Conservation (phyloP, 2,797 vertebrate species). For the Chiloscyllium punctatum region DNA sequence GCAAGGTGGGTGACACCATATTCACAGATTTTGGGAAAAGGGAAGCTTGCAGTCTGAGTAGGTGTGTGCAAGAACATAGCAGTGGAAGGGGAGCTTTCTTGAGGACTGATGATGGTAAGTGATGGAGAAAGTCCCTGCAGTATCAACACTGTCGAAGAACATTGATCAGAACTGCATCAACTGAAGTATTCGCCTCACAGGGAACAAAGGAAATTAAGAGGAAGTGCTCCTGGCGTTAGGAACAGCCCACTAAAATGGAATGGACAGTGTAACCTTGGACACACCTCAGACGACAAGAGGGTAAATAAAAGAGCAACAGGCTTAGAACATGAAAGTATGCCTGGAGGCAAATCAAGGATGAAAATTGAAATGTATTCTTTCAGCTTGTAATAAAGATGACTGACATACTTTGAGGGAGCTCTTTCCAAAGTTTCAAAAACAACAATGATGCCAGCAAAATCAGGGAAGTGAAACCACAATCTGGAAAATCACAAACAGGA, state of each 20-base stretch:
- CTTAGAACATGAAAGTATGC: not conserved
- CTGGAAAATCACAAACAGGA: not conserved
- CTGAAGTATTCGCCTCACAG: not conserved
- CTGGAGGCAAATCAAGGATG: not conserved
- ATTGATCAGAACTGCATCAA: no score
- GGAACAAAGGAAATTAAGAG: not conserved
- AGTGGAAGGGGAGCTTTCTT: not conserved
- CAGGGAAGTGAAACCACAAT: not conserved
- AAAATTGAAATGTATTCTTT: not conserved
- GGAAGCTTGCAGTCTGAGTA: not conserved
- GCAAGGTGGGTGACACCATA: not conserved
- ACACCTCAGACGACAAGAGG: not conserved
- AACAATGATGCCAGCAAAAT: not conserved
- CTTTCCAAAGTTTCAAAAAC: not conserved
- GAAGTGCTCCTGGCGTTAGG: not conserved
- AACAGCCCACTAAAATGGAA: not conserved
- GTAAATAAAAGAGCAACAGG: not conserved
- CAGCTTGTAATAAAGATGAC: not conserved
- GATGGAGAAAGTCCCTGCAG: not conserved
- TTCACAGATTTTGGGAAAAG: not conserved
- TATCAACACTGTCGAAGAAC: not conserved
- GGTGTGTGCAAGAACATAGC: not conserved
- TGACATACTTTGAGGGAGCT: not conserved
- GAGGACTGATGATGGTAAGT: not conserved
- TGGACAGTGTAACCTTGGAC: not conserved